A percentile compares a stretch with the other conserved stretches of the same genome.
These are phyloP conservation scores for Allygus modestus DNA, from an alignment of 2,888 invertebrate species.

Conservation along the genomic window DNA sequence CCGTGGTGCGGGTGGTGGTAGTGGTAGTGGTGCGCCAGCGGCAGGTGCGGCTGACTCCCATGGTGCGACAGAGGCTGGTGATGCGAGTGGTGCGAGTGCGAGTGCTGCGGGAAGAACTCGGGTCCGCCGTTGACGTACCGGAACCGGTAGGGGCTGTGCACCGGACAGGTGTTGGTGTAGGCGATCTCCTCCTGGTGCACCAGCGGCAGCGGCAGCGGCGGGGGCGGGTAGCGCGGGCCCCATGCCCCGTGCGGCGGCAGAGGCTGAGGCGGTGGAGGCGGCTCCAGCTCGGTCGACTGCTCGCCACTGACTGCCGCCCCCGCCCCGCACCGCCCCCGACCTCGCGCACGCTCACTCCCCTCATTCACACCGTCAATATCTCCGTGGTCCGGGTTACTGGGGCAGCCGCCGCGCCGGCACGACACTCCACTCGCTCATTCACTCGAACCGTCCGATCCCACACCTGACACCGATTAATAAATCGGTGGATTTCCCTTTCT, in stretches of 20 bases:
- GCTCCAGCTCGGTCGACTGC: slow-evolving; percentile 69
- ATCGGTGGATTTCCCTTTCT: too few relatives aligned
- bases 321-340: slow-evolving; percentile 3
- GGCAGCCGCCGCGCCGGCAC: slow-evolving; percentile 14
- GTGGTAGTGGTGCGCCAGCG: slow-evolving; percentile 69
- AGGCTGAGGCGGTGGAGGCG: slow-evolving; percentile 67
- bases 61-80: slow-evolving; percentile 67
- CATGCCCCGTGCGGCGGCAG: slow-evolving; percentile 67
- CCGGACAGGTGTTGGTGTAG: slow-evolving; percentile 79
- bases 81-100: slow-evolving; percentile 57
- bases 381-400: slow-evolving; percentile 36
- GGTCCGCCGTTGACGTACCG: slow-evolving; percentile 77
- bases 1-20: slow-evolving; percentile 64
- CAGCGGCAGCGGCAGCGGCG: slow-evolving; percentile 71
- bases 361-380: slow-evolving; percentile 58
- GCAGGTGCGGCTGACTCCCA: slow-evolving; percentile 69
- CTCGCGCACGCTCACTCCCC: slow-evolving; percentile 49
- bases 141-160: slow-evolving; percentile 86
- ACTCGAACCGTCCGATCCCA: too few relatives aligned
- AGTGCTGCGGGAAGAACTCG: slow-evolving; percentile 65
- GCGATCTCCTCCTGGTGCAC: slow-evolving; percentile 73
- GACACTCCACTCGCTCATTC: slow-evolving; percentile 2
- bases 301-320: slow-evolving; percentile 65
- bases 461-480: background rate
- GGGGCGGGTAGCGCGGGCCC: slow-evolving; percentile 68